Evolutionary conservation across 2,797 vertebrate species (phyloP).

Genomic region (Macropodus opercularis): DNA sequence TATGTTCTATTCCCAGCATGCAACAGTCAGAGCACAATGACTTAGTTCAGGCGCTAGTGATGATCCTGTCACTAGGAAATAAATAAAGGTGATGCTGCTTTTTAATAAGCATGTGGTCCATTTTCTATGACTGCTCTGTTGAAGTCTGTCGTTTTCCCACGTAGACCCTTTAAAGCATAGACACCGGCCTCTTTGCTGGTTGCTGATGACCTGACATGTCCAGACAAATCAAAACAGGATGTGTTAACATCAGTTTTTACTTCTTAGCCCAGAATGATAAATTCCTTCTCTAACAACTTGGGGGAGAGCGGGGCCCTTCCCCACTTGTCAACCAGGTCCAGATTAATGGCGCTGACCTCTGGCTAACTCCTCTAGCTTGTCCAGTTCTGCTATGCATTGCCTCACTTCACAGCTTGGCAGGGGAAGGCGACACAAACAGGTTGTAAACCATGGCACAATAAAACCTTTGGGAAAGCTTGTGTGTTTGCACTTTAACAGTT

Average conservation of each 20-base stretch:
- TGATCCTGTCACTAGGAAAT: no score
- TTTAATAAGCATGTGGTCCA: no score
- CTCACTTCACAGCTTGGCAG: slow-evolving; percentile 24
- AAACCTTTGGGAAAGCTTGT: slow-evolving; percentile 4
- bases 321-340: slow-evolving; percentile 10
- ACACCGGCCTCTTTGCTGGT: no score
- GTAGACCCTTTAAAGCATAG: no score
- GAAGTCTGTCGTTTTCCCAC: no score
- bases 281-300: neutral
- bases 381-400: slow-evolving; percentile 30
- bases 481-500: slow-evolving; percentile 11
- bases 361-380: slow-evolving; percentile 57
- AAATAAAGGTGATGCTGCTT: no score
- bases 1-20: no score
- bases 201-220: no score
- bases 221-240: no score
- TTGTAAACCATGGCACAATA: slow-evolving; percentile 9
- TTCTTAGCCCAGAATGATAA: neutral
- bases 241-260: neutral
- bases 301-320: neutral
- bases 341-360: slow-evolving; percentile 62
- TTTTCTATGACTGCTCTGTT: no score
- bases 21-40: no score
- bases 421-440: neutral
- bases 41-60: no score